phyloP scores from a whole-genome alignment of 23 tunicate genomes.

The Phallusia fumigata region DNA sequence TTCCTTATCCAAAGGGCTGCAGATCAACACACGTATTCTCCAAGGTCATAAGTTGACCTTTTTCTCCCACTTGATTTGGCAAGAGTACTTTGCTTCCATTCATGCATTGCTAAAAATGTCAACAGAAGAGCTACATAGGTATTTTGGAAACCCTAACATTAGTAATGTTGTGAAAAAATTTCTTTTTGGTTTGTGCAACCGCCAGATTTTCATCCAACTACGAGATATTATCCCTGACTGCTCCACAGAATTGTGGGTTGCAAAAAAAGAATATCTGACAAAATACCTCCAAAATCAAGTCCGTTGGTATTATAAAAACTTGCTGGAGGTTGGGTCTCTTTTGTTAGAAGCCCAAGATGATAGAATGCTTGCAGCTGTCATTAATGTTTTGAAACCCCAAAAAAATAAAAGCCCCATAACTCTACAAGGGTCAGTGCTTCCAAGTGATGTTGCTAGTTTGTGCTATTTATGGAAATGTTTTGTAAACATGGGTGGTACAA shows the following conservation, averaged over 20 bases:
- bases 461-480: neutral
- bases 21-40: neutral
- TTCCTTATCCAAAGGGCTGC: neutral
- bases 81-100: neutral
- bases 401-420: neutral
- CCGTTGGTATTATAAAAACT: neutral
- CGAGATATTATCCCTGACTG: neutral
- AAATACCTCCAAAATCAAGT: neutral
- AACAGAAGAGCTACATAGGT: neutral
- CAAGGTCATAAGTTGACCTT: neutral
- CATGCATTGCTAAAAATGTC: neutral
- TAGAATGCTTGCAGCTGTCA: neutral
- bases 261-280: neutral
- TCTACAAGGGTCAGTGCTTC: neutral
- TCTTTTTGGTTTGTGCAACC: neutral
- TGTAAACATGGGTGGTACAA: neutral
- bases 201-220: neutral
- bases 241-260: neutral
- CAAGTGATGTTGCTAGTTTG: slow-evolving; percentile 1
- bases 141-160: neutral
- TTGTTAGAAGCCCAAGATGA: neutral
- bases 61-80: neutral
- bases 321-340: neutral
- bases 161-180: neutral
- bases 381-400: neutral